Conservation (phyloP, 2,113 vertebrate species). For the Syrrhaptes paradoxus region DNA sequence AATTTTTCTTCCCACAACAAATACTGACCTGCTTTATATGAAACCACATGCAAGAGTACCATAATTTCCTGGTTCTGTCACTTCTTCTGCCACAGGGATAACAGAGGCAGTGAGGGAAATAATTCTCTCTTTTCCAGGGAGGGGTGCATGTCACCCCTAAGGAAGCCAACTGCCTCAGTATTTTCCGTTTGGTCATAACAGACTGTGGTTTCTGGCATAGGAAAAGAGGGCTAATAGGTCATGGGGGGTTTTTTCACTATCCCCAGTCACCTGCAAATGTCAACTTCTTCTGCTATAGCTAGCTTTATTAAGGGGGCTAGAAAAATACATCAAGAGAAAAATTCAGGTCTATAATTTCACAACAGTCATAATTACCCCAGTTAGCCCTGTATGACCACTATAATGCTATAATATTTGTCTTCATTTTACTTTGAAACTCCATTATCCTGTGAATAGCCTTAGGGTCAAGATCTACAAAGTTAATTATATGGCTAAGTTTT, state of each 20-base stretch:
- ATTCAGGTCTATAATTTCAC: background rate
- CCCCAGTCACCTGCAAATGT: background rate
- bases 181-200: background rate
- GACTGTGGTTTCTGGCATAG: background rate
- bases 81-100: background rate
- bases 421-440: background rate
- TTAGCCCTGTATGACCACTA: background rate
- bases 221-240: background rate
- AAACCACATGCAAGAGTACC: background rate
- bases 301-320: background rate
- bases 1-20: background rate
- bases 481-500: background rate
- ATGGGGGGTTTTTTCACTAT: background rate
- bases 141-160: rapidly evolving
- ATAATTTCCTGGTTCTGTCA: background rate
- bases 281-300: background rate
- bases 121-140: background rate
- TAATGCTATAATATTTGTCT: background rate
- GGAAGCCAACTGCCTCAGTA: background rate
- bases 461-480: background rate
- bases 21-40: background rate
- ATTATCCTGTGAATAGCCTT: background rate
- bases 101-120: background rate
- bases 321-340: background rate
- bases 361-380: background rate